These are phyloP conservation scores for Caenorhabditis imperialis DNA, from an alignment of 2,888 invertebrate genomes.

Conservation along the genomic window DNA sequence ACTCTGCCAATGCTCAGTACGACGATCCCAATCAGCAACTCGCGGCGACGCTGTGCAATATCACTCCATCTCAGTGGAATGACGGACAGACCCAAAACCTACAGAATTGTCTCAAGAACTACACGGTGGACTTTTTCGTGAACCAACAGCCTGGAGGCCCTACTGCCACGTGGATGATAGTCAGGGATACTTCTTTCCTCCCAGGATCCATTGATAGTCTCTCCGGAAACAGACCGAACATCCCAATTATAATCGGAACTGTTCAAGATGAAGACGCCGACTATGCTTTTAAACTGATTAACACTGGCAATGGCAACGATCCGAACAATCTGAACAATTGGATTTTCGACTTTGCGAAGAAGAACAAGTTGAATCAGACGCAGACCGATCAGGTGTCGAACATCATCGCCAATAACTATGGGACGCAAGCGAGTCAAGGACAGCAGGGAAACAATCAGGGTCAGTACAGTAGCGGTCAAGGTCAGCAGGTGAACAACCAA, in stretches of 20 bases:
- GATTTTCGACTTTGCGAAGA: conserved; percentile 68
- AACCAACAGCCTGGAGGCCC: conserved; percentile 57
- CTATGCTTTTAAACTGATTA: conserved; percentile 65
- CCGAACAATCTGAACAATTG: conserved; percentile 59
- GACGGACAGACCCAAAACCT: conserved; percentile 56
- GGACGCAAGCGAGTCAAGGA: neutral
- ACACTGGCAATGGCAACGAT: conserved; percentile 53
- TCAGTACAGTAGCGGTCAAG: neutral
- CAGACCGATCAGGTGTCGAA: conserved; percentile 39
- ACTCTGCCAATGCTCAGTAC: conserved; percentile 42
- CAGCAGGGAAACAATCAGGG: neutral
- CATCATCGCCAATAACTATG: conserved; percentile 57
- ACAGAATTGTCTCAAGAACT: conserved; percentile 63
- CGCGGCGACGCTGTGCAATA: conserved; percentile 62
- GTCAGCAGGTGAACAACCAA: conserved; percentile 12
- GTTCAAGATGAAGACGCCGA: conserved; percentile 71
- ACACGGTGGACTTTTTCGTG: conserved; percentile 66
- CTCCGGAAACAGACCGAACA: conserved; percentile 53
- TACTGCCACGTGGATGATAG: conserved; percentile 68
- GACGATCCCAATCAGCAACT: conserved; percentile 62
- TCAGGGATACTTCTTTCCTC: conserved; percentile 65
- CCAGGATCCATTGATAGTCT: conserved; percentile 61
- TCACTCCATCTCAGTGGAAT: conserved; percentile 59
- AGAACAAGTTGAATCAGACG: conserved; percentile 62
- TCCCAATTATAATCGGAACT: conserved; percentile 70